A percentile compares a stretch with the other conserved stretches of the same genome.
Conservation (phyloP, 1,140 invertebrate genomes). For the Schlechtendalia chinensis region DNA sequence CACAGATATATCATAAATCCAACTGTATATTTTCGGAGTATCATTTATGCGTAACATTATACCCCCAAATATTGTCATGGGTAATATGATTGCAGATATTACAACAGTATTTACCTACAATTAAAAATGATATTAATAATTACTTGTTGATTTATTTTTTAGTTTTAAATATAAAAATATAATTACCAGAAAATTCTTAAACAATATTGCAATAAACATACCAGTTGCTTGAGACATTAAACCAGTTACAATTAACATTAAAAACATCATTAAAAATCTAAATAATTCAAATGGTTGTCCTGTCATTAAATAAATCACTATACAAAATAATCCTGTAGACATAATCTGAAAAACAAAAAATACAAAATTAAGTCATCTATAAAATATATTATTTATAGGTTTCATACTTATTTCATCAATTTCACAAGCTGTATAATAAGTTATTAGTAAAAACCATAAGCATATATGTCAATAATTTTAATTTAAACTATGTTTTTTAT, state of each 20-base stretch:
- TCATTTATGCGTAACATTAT: slow-evolving; percentile 85
- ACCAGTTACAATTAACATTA: slow-evolving; percentile 83
- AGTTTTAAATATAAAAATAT: not conserved
- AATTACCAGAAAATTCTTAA: slow-evolving; percentile 56
- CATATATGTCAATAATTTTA: too few species aligned
- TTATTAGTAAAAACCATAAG: too few species aligned
- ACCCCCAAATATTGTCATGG: slow-evolving; percentile 83
- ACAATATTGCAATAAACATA: slow-evolving; percentile 85
- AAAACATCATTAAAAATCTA: slow-evolving; percentile 83
- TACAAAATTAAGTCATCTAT: too few species aligned
- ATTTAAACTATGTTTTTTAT: too few species aligned
- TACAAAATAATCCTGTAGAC: slow-evolving; percentile 7
- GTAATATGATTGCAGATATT: slow-evolving; percentile 67
- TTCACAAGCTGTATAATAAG: too few species aligned
- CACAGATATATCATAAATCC: slow-evolving; percentile 85
- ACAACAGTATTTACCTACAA: slow-evolving; percentile 29
- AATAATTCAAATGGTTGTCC: slow-evolving; percentile 72
- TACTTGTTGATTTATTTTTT: not conserved
- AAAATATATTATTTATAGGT: too few species aligned
- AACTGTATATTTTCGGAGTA: slow-evolving; percentile 74
- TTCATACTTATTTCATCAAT: too few species aligned
- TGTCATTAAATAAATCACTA: slow-evolving; percentile 36
- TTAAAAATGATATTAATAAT: not conserved
- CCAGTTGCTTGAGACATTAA: slow-evolving; percentile 90
- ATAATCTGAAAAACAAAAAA: slow-evolving; percentile 22